phyloP scores from a whole-genome alignment of 2,888 invertebrate species.

The Latrodectus elegans region DNA sequence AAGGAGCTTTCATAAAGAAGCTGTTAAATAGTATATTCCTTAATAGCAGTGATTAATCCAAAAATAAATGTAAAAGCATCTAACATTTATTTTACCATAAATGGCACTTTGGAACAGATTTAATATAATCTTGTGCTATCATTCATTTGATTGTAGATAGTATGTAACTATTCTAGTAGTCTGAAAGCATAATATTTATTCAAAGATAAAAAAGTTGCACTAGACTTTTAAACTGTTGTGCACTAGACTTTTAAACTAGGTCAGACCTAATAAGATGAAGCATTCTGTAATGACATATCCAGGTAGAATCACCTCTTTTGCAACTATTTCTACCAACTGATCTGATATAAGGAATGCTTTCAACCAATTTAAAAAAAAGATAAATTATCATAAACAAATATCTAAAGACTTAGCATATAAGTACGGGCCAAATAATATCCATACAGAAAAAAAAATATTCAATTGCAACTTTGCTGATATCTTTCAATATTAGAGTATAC shows the following conservation, averaged over 20 bases:
- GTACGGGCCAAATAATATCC: constrained; percentile 4
- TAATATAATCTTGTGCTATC: constrained; percentile 3
- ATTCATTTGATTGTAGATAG: constrained; percentile 70
- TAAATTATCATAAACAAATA: constrained; percentile 30
- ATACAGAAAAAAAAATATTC: neutral
- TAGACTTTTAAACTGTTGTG: constrained; percentile 70
- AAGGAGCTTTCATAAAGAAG: constrained; percentile 25
- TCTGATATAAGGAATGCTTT: constrained; percentile 71
- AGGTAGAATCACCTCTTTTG: constrained; percentile 63
- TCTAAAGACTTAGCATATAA: neutral
- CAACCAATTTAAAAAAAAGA: constrained; percentile 64
- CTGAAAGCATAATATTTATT: constrained; percentile 71
- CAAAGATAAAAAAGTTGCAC: constrained; percentile 69
- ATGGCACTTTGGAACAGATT: constrained; percentile 14
- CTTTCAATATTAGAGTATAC: constrained; percentile 11
- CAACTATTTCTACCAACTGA: constrained; percentile 61
- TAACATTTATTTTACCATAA: neutral
- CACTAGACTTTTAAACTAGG: constrained; percentile 65
- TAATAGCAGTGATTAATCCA: neutral
- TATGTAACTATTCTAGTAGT: constrained; percentile 72
- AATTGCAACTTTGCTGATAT: neutral
- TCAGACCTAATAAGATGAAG: constrained; percentile 70
- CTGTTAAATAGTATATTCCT: constrained; percentile 18
- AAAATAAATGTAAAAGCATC: constrained; percentile 11
- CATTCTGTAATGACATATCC: constrained; percentile 71